Evolutionary conservation across 2,113 vertebrate species (phyloP).

Genomic region (Elanus axillaris): DNA sequence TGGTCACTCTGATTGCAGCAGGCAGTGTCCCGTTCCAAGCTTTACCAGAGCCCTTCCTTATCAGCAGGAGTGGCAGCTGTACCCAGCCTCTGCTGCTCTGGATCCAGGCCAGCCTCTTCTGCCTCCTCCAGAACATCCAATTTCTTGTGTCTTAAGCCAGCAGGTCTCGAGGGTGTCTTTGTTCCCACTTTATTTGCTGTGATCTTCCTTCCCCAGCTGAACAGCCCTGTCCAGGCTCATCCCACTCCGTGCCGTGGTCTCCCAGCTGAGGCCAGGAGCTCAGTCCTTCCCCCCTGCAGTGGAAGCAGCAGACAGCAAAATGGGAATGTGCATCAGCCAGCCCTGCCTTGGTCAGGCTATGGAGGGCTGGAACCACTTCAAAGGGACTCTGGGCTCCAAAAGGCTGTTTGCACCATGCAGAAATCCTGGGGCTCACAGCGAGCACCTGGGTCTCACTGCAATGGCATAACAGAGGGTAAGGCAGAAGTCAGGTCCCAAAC

Average conservation of each 20-base stretch:
- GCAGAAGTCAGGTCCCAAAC: neutral
- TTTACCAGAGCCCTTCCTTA: constrained; percentile 30
- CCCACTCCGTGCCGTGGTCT: neutral
- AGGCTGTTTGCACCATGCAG: neutral
- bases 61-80: neutral
- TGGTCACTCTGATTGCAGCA: constrained; percentile 35
- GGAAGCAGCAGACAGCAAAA: neutral
- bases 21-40: neutral
- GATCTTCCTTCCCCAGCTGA: neutral
- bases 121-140: accelerated
- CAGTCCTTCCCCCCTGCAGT: neutral
- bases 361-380: neutral
- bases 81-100: neutral
- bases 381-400: neutral
- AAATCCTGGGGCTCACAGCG: neutral
- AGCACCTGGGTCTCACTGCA: neutral
- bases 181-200: neutral
- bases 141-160: neutral
- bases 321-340: neutral
- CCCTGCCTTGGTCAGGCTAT: neutral
- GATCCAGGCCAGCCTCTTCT: neutral
- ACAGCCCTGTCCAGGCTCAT: neutral
- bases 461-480: neutral
- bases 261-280: neutral
- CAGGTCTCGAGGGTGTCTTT: neutral